Base-by-base conservation (phyloP, 2,113 vertebrate species). In the Caloenas nicobarica region DNA sequence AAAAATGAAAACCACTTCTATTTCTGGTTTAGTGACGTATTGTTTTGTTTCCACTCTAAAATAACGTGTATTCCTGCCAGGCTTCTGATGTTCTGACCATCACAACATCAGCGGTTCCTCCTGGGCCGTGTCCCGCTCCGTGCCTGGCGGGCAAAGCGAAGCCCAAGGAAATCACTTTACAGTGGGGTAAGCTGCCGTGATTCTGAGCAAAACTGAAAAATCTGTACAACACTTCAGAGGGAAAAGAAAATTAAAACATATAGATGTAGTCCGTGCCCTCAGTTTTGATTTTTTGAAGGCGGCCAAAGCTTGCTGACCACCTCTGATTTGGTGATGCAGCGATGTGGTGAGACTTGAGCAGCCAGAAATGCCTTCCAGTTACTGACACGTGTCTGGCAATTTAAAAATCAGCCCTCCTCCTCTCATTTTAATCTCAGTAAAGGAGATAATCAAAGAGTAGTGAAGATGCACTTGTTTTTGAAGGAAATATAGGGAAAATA, bases 101-200 rank as follows among this genome's bases (percentile, higher is more conserved):
- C 64, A 98, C 98, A 5, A 98, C 97, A 2, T 86, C 97, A 2
- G 95, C 98, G 11, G 91, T 98, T 88, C 97, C 98, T 73, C 98
- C 98, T 2, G 98, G 97, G 16, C 95, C 93, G 2, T 98, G 98
- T 62, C 87, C 13, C 1, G 66, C 93, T 26, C 97, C 96, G 0
- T 84, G 91, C 51, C 89, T 97, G 84, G 95, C 83, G 79, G 97
- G 97, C 86, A 98, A 92, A 95, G 93, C 97, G 14, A 98, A 97
- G 90, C 93, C 97, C 71, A 97, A 96, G 95, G 97, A 98, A 87
- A 94, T 95, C 62, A 81, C 93, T 48, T 71, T 98, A 21, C 97
- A 96, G 68, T 98, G 98, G 97, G 98, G 98, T 98, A 92, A 98
- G 97, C 58, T 34, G 65, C 73, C 19, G 18, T 10, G 22, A 1